Evolutionary conservation across 2,888 invertebrate species (phyloP), one percentile per base, ranked within the genome.

Genomic region (Drosophila anceps): DNA sequence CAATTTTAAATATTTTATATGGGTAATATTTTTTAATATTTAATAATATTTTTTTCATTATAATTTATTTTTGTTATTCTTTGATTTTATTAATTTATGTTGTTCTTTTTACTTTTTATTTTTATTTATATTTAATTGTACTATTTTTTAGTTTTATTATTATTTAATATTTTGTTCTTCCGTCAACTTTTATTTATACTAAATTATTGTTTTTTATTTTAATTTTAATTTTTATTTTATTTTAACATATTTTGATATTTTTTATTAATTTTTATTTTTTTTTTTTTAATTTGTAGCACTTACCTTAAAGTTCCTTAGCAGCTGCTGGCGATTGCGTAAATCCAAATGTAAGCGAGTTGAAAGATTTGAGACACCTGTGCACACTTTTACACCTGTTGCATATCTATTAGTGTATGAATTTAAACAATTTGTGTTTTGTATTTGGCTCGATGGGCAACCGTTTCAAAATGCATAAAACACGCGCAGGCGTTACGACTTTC

Each of bases 401-500:
- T 61, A 51, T 72, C 41, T 58, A 48, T 59, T 59, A 59, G 35
- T 35, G 18, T 50, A 13, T 57, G 43, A 15, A 37, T 39, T 46
- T 31, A 15, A 31, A 24, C 57, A 27, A 37, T 20, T 57, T 43
- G 31, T 43, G 53, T 37, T 53, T 37, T 43, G 27, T 33, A n/a
- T 33, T 41, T 53, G 4, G 12, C 41, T 18, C 20, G 24, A 61
- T 27, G 44, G 41, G 37, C 43, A 31, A 61, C 41, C 29, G 39
- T 57, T 48, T 60, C 8, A 43, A 67, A 68, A 50, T 46, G 31
- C 35, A 57, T 29, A 29, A 57, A 54, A 59, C 43, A 69, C 79
- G 82, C 88, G 83, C 88, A 87, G 82, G 71, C 88, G 84, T 80
- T 82, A 50, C 82, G 79, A 81, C 64, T 63, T 86, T 31, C 48